These are phyloP conservation scores for Stegophylla sp. DNA, from an alignment of 2,888 invertebrate genomes.

Conservation along the genomic window DNA sequence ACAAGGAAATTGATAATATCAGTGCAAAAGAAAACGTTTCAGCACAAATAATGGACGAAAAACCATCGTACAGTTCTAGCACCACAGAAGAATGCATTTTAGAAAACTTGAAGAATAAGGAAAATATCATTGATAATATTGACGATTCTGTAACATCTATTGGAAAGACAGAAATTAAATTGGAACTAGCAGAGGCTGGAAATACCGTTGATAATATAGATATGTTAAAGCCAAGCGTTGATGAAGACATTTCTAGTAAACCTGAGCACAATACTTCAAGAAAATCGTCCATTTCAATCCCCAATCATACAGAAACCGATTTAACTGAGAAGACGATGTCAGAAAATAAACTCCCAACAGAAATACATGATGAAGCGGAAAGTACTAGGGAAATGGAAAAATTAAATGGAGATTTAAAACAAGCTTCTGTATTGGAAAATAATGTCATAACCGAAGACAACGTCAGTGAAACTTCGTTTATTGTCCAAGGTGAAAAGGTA, in stretches of 20 bases:
- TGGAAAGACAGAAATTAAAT: too few species aligned
- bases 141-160: too few species aligned
- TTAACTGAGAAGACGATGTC: background rate
- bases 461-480: background rate
- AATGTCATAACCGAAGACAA: background rate
- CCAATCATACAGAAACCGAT: too few species aligned
- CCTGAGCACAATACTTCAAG: background rate
- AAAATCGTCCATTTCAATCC: too few species aligned
- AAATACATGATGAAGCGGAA: conserved; percentile 1
- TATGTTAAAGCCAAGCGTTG: background rate
- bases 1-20: background rate
- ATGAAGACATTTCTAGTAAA: background rate
- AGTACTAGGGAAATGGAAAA: background rate
- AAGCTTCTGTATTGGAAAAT: background rate
- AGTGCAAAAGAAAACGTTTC: background rate
- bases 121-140: too few species aligned
- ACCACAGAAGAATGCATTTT: too few species aligned
- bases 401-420: background rate
- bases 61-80: too few species aligned
- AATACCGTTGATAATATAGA: background rate
- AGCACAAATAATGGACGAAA: background rate
- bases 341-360: background rate
- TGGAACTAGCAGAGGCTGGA: too few species aligned
- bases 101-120: too few species aligned
- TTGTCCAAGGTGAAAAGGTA: background rate